Conservation (phyloP, 1,140 invertebrate species). For the Coptotermes formosanus region DNA sequence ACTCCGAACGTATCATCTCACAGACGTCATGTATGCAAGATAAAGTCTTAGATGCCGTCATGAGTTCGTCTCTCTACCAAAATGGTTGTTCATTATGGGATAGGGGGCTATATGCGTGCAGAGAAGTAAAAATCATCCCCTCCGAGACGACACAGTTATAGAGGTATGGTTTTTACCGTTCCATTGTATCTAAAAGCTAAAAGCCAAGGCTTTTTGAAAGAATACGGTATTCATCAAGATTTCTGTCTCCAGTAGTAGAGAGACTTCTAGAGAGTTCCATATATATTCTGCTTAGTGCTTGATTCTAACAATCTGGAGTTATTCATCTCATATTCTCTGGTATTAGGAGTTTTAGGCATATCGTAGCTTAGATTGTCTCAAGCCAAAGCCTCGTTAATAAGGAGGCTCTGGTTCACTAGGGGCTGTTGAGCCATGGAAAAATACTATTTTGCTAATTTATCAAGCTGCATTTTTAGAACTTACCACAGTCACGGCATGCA, state of each 20-base stretch:
- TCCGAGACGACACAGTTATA: neutral
- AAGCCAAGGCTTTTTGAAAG: neutral
- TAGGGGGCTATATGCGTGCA: neutral
- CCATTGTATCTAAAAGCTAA: neutral
- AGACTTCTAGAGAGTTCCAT: too few species aligned
- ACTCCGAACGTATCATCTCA: neutral
- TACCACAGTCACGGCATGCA: too few species aligned
- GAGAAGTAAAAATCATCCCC: neutral
- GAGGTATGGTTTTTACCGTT: neutral
- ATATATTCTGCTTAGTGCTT: too few species aligned
- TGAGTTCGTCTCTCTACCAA: neutral
- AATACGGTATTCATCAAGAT: neutral
- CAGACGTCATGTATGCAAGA: neutral
- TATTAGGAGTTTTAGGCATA: too few species aligned
- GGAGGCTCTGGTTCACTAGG: too few species aligned
- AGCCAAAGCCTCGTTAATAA: too few species aligned
- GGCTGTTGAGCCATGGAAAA: too few species aligned
- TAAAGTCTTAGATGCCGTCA: neutral
- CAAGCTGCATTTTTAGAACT: too few species aligned
- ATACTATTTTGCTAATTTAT: too few species aligned
- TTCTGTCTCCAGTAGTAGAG: neutral
- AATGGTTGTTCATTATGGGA: neutral
- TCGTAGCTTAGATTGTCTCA: too few species aligned
- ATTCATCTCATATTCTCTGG: too few species aligned
- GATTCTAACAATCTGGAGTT: too few species aligned